These are phyloP conservation scores for Onychomys arenicola DNA, from an alignment of 2,797 vertebrate genomes.

Conservation along the genomic window DNA sequence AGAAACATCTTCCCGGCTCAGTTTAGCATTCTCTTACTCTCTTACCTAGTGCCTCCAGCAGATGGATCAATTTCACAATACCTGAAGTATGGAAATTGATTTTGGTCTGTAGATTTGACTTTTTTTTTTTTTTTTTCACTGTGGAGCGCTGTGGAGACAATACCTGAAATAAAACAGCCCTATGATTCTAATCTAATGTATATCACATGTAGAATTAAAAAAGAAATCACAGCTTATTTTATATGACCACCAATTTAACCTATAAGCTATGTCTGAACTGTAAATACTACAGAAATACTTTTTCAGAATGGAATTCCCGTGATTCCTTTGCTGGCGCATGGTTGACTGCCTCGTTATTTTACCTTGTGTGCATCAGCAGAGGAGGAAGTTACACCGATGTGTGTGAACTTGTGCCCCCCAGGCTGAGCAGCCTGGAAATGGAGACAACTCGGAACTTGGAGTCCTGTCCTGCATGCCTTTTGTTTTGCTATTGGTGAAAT, in stretches of 20 bases:
- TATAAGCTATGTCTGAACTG: neutral
- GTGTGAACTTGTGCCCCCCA: neutral
- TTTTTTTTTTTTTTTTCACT: slow-evolving; percentile 56
- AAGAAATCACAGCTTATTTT: neutral
- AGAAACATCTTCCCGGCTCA: slow-evolving; percentile 30
- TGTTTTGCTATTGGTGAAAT: neutral
- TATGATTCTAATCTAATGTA: neutral
- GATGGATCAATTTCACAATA: slow-evolving; percentile 33
- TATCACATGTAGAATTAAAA: neutral
- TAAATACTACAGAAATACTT: neutral
- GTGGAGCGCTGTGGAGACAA: neutral
- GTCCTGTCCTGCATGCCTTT: neutral
- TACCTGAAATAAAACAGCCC: slow-evolving; percentile 1
- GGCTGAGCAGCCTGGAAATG: neutral
- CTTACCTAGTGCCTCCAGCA: neutral
- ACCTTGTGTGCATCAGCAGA: neutral
- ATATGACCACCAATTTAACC: neutral
- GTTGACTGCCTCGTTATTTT: neutral
- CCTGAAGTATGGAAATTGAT: slow-evolving; percentile 36
- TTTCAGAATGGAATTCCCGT: neutral
- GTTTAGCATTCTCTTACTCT: slow-evolving; percentile 33
- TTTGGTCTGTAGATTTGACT: slow-evolving; percentile 39
- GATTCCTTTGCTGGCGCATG: neutral
- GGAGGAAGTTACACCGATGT: neutral
- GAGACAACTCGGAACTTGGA: neutral